Evolutionary conservation across 2,888 invertebrate genomes (phyloP).

Genomic region (Scaptomyza polygonia): DNA sequence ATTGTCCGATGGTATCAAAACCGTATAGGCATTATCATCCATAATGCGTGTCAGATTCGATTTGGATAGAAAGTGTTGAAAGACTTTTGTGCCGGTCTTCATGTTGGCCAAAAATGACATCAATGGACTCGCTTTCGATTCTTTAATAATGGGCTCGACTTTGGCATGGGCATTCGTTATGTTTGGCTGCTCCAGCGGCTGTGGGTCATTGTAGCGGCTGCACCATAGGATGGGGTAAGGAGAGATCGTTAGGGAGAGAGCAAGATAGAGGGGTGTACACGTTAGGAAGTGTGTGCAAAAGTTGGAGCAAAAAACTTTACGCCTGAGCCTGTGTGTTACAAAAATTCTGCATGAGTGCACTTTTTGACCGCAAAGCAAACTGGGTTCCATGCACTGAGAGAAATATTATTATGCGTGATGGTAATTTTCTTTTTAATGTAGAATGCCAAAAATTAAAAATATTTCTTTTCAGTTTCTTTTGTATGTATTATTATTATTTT

Average conservation of each 20-base stretch:
- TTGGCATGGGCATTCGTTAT: slow-evolving; percentile 82
- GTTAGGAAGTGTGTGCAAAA: slow-evolving; percentile 51
- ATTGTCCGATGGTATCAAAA: slow-evolving; percentile 87
- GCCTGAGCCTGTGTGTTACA: slow-evolving; percentile 52
- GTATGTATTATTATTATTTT: too few relatives aligned
- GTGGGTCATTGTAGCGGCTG: slow-evolving; percentile 84
- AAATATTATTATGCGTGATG: slow-evolving; percentile 6
- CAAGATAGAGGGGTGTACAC: slow-evolving; percentile 7
- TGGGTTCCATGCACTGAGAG: slow-evolving; percentile 51
- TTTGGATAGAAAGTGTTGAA: slow-evolving; percentile 87
- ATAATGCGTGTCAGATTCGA: slow-evolving; percentile 87
- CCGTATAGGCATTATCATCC: slow-evolving; percentile 86
- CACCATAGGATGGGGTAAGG: slow-evolving; percentile 16
- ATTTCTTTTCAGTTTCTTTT: too few relatives aligned
- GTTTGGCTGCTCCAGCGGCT: slow-evolving; percentile 83
- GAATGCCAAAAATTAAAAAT: too few relatives aligned
- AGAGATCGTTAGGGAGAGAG: slow-evolving; percentile 16
- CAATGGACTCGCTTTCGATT: slow-evolving; percentile 83
- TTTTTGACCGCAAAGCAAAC: slow-evolving; percentile 75
- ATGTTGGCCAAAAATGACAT: slow-evolving; percentile 86
- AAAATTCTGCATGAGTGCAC: slow-evolving; percentile 75
- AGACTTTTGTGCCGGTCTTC: slow-evolving; percentile 87
- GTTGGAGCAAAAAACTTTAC: slow-evolving; percentile 55
- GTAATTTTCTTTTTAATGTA: neutral
- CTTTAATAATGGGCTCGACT: slow-evolving; percentile 83